A percentile compares a stretch with the other conserved stretches of the same genome.
phyloP scores from a whole-genome alignment of 1,140 invertebrate genomes.

The Heliconius hermathena region DNA sequence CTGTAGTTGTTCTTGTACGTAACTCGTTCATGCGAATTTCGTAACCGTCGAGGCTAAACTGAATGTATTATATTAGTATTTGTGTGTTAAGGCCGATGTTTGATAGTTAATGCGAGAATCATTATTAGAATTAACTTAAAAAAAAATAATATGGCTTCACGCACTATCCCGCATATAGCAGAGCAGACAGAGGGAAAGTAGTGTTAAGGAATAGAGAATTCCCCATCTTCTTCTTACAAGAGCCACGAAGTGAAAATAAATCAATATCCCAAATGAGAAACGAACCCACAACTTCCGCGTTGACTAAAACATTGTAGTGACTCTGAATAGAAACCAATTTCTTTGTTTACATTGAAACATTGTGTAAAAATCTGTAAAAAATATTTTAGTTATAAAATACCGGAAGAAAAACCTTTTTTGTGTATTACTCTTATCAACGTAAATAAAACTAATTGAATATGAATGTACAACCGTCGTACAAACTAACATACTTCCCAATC shows the following conservation, averaged over 20 bases:
- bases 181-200: background rate
- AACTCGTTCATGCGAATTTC: background rate
- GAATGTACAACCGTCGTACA: too few species aligned
- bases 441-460: too few species aligned
- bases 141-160: background rate
- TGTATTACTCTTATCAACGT: background rate
- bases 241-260: background rate
- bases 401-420: too few species aligned
- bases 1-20: too few species aligned
- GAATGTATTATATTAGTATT: conserved; percentile 7
- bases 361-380: background rate
- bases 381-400: too few species aligned
- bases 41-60: background rate
- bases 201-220: background rate
- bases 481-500: background rate
- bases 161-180: background rate
- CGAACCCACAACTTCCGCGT: background rate
- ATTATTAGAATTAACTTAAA: background rate
- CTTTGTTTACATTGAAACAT: too few species aligned
- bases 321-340: background rate
- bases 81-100: conserved; percentile 3
- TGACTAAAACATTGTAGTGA: background rate
- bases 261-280: background rate
- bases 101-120: background rate
- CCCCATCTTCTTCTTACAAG: background rate